Percentiles rank a stretch among this genome's conserved stretches.
Evolutionary conservation across 2,888 invertebrate genomes (phyloP).

Genomic region (Drosophila conformis): DNA sequence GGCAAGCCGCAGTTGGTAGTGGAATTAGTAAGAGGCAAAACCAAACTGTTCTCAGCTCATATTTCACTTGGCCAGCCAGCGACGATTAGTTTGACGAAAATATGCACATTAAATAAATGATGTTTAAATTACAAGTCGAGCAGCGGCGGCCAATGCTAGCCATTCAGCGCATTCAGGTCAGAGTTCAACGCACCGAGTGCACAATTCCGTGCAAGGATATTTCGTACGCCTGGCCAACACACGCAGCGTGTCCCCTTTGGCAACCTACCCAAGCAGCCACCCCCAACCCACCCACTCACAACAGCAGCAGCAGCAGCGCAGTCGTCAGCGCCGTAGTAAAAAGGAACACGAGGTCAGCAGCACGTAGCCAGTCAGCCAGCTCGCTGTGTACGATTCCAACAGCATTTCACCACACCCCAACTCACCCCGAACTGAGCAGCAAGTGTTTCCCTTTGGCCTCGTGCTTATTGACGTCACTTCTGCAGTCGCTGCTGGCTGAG

Average conservation of each 20-base stretch:
- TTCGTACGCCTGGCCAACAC: conserved; percentile 43
- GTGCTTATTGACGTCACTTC: conserved; percentile 78
- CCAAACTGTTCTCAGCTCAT: conserved; percentile 16
- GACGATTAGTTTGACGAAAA: conserved; percentile 62
- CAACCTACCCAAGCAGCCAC: background rate
- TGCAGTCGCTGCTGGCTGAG: conserved; percentile 70
- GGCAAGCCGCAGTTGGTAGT: conserved; percentile 14
- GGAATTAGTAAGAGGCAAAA: conserved; percentile 29
- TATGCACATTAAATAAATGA: conserved; percentile 69
- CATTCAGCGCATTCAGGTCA: conserved; percentile 64
- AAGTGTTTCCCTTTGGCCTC: conserved; percentile 73
- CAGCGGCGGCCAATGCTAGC: conserved; percentile 29
- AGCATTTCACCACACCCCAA: conserved; percentile 2
- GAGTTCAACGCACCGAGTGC: conserved; percentile 61
- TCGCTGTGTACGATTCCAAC: background rate
- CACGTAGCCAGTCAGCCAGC: conserved; percentile 55
- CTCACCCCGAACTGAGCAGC: conserved; percentile 8
- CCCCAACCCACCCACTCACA: background rate
- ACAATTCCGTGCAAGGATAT: conserved; percentile 69
- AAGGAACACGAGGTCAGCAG: conserved; percentile 72
- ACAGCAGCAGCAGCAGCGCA: background rate
- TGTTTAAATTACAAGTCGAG: conserved; percentile 57
- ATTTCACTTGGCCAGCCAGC: conserved; percentile 34
- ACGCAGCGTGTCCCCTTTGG: conserved; percentile 7
- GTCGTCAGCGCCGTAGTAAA: conserved; percentile 50